Evolutionary conservation across 2,888 invertebrate genomes (phyloP), one percentile per base, ranked within the genome.

Genomic region (Drosophila phalerata): DNA sequence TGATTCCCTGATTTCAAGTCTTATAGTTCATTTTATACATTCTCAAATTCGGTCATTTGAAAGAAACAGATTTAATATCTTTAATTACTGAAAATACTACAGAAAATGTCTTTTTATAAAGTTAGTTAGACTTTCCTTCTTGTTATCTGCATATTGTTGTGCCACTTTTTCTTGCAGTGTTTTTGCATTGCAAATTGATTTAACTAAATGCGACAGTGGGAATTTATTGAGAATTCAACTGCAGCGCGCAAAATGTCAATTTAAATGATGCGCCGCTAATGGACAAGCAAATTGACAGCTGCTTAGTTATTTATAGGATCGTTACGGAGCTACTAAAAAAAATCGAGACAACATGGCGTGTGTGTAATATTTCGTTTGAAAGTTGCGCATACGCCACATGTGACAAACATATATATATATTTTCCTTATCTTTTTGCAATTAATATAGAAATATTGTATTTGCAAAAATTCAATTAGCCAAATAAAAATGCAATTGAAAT

Each of bases 181-280:
- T 61, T 37, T 42, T 63, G 62, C 28, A 55, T 62, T 60, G 34
- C 40, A 60, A 48, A 71, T 79, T 68, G 67, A 47, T 52, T 65
- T 68, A 57, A 34, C 61, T 43, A 64, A 69, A 60, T 69, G 62
- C 53, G 42, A 80, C 47, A 43, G 61, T 38, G 17, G 45, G 61
- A 62, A 85, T 75, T 38, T 52, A 71, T 69, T 69, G 65, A 58
- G 58, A 67, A 66, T 72, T 52, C 57, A 37, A 69, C 68, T 52
- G 49, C 58, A 69, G 5, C 52, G 53, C 48, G 56, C 74, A 66
- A 85, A 85, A 79, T 88, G 88, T 72, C 86, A 85, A 77, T 82
- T 82, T 63, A 70, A 88, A 88, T 85, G 77, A 84, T 79, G 80
- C 86, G 69, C 58, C 42, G 63, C 79, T 83, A 79, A 88, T 83